Conservation (phyloP, 1,140 invertebrate genomes). For the Nasonia vitripennis region DNA sequence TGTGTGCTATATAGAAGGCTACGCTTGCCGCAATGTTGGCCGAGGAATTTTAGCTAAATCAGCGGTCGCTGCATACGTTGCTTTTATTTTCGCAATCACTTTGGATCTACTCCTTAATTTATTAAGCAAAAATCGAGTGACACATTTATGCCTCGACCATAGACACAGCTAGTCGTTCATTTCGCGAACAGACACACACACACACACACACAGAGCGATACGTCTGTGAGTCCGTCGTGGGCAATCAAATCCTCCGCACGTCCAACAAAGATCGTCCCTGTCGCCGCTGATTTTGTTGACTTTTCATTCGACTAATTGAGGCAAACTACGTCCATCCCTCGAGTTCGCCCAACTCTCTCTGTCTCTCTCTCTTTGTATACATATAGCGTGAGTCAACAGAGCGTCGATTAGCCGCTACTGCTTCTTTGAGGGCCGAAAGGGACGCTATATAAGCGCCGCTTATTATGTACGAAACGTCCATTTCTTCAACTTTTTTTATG, state of each 20-base stretch:
- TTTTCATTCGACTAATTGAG: constrained; percentile 48
- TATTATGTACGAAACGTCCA: neutral
- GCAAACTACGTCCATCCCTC: constrained; percentile 5
- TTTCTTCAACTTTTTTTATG: no score
- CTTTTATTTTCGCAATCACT: no score
- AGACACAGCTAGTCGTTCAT: neutral
- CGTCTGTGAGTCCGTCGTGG: neutral
- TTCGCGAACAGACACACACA: neutral
- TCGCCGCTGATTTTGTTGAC: constrained; percentile 42
- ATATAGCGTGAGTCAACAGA: neutral
- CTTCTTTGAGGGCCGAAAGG: neutral
- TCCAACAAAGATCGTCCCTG: neutral
- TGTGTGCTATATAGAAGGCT: no score
- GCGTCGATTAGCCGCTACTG: neutral
- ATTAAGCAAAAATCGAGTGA: no score
- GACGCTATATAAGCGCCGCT: neutral
- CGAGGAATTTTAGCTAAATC: no score
- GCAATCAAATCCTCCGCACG: neutral
- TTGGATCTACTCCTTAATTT: no score
- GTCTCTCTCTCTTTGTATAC: neutral
- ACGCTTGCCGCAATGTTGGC: no score
- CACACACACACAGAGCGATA: neutral
- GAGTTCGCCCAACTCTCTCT: neutral
- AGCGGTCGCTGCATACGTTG: no score
- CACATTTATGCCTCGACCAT: neutral